These are phyloP conservation scores for Polymixis flavicincta DNA, from an alignment of 2,888 invertebrate species.

Conservation along the genomic window DNA sequence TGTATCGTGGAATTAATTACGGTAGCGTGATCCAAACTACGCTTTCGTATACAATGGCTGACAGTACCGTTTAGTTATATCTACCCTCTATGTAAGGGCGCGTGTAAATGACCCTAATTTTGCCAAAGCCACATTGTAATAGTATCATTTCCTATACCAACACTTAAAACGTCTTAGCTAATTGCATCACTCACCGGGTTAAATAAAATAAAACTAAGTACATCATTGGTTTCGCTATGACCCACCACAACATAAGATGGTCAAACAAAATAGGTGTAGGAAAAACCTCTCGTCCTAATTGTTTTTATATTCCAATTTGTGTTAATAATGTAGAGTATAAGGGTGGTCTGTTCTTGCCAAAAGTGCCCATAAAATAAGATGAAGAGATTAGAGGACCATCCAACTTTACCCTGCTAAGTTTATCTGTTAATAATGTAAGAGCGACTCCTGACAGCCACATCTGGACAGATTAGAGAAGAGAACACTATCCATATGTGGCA, in stretches of 20 bases:
- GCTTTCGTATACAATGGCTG: slow-evolving; percentile 38
- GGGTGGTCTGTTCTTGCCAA: slow-evolving; percentile 35
- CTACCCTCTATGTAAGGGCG: slow-evolving; percentile 8
- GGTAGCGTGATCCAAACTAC: slow-evolving; percentile 45
- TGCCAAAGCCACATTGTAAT: slow-evolving; percentile 16
- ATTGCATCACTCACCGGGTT: slow-evolving; percentile 16
- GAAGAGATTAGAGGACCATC: slow-evolving; percentile 40
- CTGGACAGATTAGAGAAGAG: slow-evolving; percentile 8
- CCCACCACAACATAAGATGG: neutral
- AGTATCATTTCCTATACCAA: neutral
- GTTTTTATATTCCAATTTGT: slow-evolving; percentile 43
- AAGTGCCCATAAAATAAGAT: slow-evolving; percentile 51
- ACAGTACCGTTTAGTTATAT: slow-evolving; percentile 39
- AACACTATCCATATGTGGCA: neutral
- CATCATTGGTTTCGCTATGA: neutral
- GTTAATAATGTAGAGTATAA: slow-evolving; percentile 47
- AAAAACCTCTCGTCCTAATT: slow-evolving; percentile 8
- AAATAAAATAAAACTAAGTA: slow-evolving; percentile 18
- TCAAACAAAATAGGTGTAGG: neutral
- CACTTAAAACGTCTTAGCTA: slow-evolving; percentile 5
- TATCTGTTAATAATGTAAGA: slow-evolving; percentile 50
- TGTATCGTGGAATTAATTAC: slow-evolving; percentile 52
- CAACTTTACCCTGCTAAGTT: slow-evolving; percentile 34
- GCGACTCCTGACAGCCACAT: slow-evolving; percentile 22
- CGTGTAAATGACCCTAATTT: slow-evolving; percentile 35